Percentiles rank a stretch among this genome's conserved stretches.
These are phyloP conservation scores for Nipponia nippon DNA, from an alignment of 2,113 vertebrate species.

Conservation along the genomic window DNA sequence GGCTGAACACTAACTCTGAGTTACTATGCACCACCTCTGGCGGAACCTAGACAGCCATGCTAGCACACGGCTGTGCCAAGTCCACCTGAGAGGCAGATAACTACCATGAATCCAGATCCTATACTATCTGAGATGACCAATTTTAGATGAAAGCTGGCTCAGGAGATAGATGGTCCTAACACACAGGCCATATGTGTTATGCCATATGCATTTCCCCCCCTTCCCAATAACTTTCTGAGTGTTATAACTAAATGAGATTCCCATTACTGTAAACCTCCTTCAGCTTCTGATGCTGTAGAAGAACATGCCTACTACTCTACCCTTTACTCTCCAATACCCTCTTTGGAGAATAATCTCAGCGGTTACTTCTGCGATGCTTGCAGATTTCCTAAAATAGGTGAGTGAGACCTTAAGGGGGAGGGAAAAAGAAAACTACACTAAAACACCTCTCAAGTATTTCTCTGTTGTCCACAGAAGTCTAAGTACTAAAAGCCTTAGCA, in stretches of 20 bases:
- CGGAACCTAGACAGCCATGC: not conserved
- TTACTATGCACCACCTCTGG: not conserved
- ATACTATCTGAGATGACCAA: not conserved
- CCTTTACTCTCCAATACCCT: not conserved
- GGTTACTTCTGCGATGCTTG: not conserved
- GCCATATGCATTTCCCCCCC: not conserved
- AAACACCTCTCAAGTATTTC: not conserved
- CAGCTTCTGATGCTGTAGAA: not conserved
- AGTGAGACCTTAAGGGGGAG: not conserved
- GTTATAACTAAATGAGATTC: not conserved
- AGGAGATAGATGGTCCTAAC: not conserved
- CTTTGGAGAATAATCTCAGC: not conserved
- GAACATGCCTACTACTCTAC: not conserved
- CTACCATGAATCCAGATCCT: not conserved
- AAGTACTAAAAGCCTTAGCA: not conserved
- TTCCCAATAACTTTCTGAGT: not conserved
- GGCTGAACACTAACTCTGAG: not conserved
- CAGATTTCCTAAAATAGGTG: not conserved
- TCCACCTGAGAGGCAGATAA: not conserved
- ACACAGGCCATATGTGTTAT: not conserved
- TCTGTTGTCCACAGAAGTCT: not conserved
- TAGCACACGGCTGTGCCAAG: not conserved
- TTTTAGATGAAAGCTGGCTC: not conserved
- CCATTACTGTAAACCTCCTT: not conserved
- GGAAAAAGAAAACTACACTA: not conserved